Evolutionary conservation across 1,140 invertebrate genomes (phyloP).

Genomic region (Carcinoscorpius rotundicauda): DNA sequence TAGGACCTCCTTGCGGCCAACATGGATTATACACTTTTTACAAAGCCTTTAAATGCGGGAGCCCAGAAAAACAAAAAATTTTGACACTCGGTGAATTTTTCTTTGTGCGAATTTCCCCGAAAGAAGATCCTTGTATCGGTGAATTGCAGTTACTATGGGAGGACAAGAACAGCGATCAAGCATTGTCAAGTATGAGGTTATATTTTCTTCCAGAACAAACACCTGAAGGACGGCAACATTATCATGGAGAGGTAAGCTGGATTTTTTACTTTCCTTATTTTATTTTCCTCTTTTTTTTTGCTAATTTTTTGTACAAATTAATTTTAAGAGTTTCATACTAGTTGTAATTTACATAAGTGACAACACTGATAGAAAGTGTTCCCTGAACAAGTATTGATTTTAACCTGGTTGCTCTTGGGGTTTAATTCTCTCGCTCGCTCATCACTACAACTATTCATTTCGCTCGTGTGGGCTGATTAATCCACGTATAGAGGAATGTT

Average conservation of each 20-base stretch:
- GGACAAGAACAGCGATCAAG: conserved; percentile 65
- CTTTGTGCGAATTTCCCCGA: conserved; percentile 72
- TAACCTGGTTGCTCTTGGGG: too few species aligned
- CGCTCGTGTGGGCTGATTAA: too few species aligned
- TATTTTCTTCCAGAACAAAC: conserved; percentile 91
- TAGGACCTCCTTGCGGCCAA: neutral
- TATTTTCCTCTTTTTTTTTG: conserved; percentile 11
- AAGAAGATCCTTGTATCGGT: conserved; percentile 66
- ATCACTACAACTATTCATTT: too few species aligned
- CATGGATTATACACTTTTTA: neutral
- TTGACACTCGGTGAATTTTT: conserved; percentile 79
- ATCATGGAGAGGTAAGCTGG: conserved; percentile 72
- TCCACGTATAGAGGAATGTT: too few species aligned
- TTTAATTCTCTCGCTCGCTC: too few species aligned
- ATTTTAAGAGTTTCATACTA: too few species aligned
- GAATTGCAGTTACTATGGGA: conserved; percentile 83
- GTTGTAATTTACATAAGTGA: too few species aligned
- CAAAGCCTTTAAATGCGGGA: neutral
- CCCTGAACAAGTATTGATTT: too few species aligned
- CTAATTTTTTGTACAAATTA: too few species aligned
- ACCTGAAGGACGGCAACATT: conserved; percentile 63
- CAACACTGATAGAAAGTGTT: too few species aligned
- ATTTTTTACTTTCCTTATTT: conserved; percentile 12
- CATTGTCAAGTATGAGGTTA: conserved; percentile 61
- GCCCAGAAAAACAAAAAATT: conserved; percentile 34